These are phyloP conservation scores for Clivina fossor DNA, from an alignment of 2,888 invertebrate genomes.

Conservation along the genomic window DNA sequence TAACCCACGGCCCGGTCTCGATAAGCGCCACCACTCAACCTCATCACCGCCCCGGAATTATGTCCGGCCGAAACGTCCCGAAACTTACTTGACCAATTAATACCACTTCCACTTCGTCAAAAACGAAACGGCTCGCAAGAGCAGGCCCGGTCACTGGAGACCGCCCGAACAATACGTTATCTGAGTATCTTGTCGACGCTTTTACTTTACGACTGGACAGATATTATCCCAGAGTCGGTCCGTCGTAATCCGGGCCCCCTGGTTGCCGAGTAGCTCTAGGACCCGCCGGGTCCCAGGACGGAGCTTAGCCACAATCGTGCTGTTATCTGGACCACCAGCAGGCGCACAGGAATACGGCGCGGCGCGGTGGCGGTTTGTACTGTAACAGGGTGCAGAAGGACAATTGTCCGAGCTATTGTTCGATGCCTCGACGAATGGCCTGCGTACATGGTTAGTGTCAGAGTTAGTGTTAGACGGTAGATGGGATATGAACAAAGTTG, in stretches of 20 bases:
- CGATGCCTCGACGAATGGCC: constrained; percentile 23
- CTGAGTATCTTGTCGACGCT: constrained; percentile 27
- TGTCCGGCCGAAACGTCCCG: no score
- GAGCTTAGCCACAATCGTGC: constrained; percentile 47
- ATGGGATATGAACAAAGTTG: no score
- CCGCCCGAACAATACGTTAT: constrained; percentile 28
- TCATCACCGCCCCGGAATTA: no score
- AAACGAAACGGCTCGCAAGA: no score
- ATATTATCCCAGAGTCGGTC: constrained; percentile 30
- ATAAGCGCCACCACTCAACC: no score
- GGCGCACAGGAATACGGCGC: constrained; percentile 22
- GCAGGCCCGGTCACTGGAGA: neutral
- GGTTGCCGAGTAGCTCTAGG: constrained; percentile 4
- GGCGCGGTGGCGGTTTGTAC: no score
- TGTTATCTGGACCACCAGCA: constrained; percentile 46
- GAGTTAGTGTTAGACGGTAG: no score
- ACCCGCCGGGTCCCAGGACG: constrained; percentile 45
- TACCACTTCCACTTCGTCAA: no score
- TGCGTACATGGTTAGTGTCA: no score
- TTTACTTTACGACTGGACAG: constrained; percentile 32
- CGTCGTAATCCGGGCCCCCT: constrained; percentile 15
- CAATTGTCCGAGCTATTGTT: constrained; percentile 23
- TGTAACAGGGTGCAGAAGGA: constrained; percentile 1
- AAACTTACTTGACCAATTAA: no score
- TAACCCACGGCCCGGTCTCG: no score